phyloP scores from a whole-genome alignment of 2,113 vertebrate genomes.

The Calidris pygmaea region DNA sequence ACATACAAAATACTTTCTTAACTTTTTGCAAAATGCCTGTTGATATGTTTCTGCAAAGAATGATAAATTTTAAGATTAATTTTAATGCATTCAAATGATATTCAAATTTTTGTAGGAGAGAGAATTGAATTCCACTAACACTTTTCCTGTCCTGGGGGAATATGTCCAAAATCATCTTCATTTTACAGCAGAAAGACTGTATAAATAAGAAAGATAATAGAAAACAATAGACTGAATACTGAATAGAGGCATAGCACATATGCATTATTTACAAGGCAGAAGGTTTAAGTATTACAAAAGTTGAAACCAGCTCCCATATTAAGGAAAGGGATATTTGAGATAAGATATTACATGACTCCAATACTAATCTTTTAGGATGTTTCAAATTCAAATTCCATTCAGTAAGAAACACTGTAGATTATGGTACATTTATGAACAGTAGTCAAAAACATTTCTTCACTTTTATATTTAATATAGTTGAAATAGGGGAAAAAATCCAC shows the following conservation, averaged over 20 bases:
- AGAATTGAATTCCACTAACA: background rate
- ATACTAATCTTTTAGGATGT: background rate
- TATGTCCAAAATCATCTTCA: slow-evolving; percentile 7
- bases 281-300: background rate
- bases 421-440: background rate
- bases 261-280: slow-evolving; percentile 52
- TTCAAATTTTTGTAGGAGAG: slow-evolving; percentile 7
- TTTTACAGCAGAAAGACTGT: background rate
- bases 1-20: background rate
- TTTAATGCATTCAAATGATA: slow-evolving; percentile 45
- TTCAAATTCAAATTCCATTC: background rate
- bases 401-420: background rate
- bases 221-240: slow-evolving; percentile 25
- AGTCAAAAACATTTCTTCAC: background rate
- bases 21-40: background rate
- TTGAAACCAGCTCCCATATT: background rate
- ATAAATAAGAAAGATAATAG: slow-evolving; percentile 33
- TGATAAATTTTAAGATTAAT: background rate
- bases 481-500: background rate
- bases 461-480: background rate
- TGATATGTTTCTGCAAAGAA: background rate
- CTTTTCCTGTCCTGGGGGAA: background rate
- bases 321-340: background rate
- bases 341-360: background rate
- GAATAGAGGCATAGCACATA: background rate